phyloP scores from a whole-genome alignment of 53 echinoderm and acorn worm species.

The Mesocentrotus franciscanus region DNA sequence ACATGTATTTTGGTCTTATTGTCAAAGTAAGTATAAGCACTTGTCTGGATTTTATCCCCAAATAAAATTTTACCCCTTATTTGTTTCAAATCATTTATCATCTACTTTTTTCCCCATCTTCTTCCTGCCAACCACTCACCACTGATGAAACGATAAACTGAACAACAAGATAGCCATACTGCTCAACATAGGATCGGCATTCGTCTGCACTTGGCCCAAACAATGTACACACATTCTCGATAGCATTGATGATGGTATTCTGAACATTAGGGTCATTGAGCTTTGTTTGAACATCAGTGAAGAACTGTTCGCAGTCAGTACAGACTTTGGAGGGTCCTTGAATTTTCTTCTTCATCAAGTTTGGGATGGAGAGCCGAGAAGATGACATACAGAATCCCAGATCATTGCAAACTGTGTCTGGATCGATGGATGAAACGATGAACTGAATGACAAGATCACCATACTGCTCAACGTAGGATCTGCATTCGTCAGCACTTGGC shows the following conservation, averaged over 20 bases:
- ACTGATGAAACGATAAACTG: slow-evolving; percentile 46
- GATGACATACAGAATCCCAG: slow-evolving; percentile 32
- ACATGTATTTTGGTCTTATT: no score
- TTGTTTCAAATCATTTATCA: no score
- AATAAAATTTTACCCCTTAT: no score
- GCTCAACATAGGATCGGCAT: slow-evolving; percentile 35
- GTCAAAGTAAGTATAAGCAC: no score
- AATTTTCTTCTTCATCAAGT: not conserved
- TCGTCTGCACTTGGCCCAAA: not conserved
- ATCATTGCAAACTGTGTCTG: slow-evolving; percentile 33
- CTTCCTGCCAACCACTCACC: not conserved
- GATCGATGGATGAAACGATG: slow-evolving; percentile 42
- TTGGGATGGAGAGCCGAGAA: not conserved
- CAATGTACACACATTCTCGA: not conserved
- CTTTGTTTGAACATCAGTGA: slow-evolving; percentile 17
- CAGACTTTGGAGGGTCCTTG: slow-evolving; percentile 65
- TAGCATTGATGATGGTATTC: slow-evolving; percentile 7
- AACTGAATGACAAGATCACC: slow-evolving; percentile 51
- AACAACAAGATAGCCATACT: slow-evolving; percentile 42
- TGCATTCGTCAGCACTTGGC: slow-evolving; percentile 5
- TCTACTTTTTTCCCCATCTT: no score
- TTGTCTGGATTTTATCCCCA: no score
- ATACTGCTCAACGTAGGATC: slow-evolving; percentile 41
- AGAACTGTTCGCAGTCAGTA: slow-evolving; percentile 55
- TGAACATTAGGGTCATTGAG: slow-evolving; percentile 2